phyloP scores from a whole-genome alignment of 2,113 vertebrate genomes.

The Mohoua ochrocephala region DNA sequence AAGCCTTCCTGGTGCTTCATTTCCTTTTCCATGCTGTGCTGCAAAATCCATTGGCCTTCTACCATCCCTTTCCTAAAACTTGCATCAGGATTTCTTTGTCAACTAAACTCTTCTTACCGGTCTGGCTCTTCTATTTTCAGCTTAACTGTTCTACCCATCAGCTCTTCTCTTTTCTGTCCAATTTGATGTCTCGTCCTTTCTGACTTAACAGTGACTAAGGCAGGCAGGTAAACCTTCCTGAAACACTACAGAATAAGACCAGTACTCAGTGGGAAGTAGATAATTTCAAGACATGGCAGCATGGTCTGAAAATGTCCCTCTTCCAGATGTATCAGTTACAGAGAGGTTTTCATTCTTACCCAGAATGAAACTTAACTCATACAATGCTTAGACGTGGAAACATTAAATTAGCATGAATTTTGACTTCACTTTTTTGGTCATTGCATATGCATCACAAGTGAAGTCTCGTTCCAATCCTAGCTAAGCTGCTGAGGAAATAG shows the following conservation, averaged over 20 bases:
- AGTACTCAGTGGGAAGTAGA: background rate
- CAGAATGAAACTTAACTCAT: background rate
- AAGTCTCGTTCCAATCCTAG: background rate
- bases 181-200: background rate
- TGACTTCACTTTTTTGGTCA: background rate
- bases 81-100: background rate
- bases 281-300: background rate
- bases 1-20: background rate
- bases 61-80: background rate
- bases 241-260: background rate
- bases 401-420: background rate
- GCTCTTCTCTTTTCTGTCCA: background rate
- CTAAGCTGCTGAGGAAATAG: background rate
- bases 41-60: background rate
- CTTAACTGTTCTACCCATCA: background rate
- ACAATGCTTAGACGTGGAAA: too few relatives aligned
- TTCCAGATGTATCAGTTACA: background rate
- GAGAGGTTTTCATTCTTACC: background rate
- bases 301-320: background rate
- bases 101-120: background rate
- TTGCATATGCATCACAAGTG: background rate
- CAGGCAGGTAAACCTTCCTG: background rate
- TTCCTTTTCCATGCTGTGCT: background rate
- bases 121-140: background rate
- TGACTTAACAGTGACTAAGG: background rate